These are phyloP conservation scores for Drosophila tsacasi DNA, from an alignment of 1,140 invertebrate genomes.

Conservation along the genomic window DNA sequence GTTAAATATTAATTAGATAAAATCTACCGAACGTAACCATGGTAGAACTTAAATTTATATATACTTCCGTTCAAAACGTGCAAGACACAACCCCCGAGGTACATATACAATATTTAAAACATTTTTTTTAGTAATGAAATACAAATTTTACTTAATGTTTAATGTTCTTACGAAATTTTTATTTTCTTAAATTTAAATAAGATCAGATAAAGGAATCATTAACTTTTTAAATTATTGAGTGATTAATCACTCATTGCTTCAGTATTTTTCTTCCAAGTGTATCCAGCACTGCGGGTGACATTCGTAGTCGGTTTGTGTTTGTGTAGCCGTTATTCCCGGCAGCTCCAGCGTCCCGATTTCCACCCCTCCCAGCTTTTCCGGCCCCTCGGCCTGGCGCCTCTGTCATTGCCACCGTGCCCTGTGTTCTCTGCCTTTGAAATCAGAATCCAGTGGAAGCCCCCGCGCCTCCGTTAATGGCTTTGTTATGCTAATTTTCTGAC, in stretches of 20 bases:
- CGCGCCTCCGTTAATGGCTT: conserved; percentile 65
- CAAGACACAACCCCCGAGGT: no score
- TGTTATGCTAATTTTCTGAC: conserved; percentile 80
- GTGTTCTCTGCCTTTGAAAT: conserved; percentile 71
- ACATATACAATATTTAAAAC: no score
- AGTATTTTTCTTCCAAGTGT: conserved; percentile 3
- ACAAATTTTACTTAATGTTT: no score
- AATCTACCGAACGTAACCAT: neutral
- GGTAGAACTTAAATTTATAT: no score
- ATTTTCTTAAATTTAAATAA: no score
- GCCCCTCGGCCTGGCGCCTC: conserved; percentile 48
- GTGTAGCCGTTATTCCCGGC: conserved; percentile 28
- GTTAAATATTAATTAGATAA: neutral
- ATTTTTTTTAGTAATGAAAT: no score
- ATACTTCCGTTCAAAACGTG: no score
- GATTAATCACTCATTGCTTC: neutral
- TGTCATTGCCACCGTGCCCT: conserved; percentile 53
- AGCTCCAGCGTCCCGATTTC: neutral
- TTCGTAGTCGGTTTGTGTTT: conserved; percentile 65
- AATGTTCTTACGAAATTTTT: no score
- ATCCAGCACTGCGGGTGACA: conserved; percentile 57
- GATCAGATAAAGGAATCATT: no score
- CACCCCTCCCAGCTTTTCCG: neutral
- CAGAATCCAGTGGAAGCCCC: conserved; percentile 49
- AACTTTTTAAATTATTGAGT: no score